Conservation (phyloP, 2,797 vertebrate species). For the Siniperca undulata region DNA sequence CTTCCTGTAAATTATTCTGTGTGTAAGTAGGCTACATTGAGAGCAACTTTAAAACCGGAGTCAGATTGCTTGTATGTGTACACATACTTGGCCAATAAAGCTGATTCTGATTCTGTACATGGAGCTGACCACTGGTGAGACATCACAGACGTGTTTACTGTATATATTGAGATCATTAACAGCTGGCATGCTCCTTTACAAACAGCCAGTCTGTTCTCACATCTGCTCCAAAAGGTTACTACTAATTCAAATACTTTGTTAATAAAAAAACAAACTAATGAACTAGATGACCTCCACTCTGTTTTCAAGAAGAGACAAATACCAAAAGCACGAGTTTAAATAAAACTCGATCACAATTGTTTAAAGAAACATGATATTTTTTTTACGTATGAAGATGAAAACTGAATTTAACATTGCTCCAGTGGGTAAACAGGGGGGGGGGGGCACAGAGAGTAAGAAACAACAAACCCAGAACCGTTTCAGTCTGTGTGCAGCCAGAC, state of each 20-base stretch:
- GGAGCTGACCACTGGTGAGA: too few species aligned
- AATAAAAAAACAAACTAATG: neutral
- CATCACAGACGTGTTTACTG: neutral
- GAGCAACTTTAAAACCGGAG: neutral
- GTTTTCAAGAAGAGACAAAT: neutral
- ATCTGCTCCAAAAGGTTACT: too few species aligned
- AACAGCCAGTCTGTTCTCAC: neutral
- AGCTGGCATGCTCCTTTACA: neutral
- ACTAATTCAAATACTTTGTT: neutral
- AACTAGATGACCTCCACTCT: neutral
- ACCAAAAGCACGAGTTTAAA: neutral
- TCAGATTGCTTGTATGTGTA: neutral
- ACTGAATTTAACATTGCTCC: accelerated
- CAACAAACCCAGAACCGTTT: neutral
- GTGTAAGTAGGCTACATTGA: too few species aligned
- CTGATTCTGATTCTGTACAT: neutral
- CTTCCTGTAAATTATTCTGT: too few species aligned
- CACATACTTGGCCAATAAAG: neutral
- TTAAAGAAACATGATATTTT: accelerated
- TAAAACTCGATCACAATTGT: neutral
- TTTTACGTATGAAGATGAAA: neutral
- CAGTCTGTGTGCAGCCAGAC: neutral
- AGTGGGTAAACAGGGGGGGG: neutral
- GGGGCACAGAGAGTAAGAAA: too few species aligned
- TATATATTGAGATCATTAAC: neutral